These are phyloP conservation scores for Erythrolamprus reginae DNA, from an alignment of 2,113 vertebrate species.

Conservation along the genomic window DNA sequence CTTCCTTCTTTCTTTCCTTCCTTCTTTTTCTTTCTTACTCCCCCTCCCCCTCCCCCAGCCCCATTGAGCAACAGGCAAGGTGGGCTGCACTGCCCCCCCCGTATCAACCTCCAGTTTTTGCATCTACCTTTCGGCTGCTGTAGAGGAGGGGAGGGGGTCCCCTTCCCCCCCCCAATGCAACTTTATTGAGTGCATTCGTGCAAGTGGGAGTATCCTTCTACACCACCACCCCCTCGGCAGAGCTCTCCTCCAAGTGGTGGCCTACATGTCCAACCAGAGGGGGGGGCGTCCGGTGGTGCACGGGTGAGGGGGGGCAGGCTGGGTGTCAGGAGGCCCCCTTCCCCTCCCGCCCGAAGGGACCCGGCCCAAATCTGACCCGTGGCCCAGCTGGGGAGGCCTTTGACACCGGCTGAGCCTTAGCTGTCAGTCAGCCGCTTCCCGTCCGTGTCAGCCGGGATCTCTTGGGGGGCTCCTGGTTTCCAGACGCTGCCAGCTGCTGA, in stretches of 20 bases:
- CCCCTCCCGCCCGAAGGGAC: neutral
- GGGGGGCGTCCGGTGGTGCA: neutral
- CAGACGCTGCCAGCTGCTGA: slow-evolving; percentile 6
- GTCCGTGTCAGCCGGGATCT: neutral
- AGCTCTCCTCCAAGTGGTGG: neutral
- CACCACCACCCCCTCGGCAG: neutral
- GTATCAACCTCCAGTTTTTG: neutral
- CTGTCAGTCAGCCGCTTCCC: slow-evolving; percentile 26
- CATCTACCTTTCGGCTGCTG: neutral
- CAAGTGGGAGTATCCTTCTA: neutral
- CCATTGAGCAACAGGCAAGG: neutral
- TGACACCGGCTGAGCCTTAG: neutral
- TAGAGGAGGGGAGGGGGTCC: neutral
- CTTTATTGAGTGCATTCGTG: too few relatives aligned
- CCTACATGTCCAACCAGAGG: neutral
- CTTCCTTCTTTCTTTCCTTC: too few relatives aligned
- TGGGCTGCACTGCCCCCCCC: neutral
- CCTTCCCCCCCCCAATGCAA: neutral
- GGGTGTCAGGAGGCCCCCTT: neutral
- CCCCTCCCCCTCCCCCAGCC: rapidly evolving
- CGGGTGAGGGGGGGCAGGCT: neutral
- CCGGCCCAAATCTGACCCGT: neutral
- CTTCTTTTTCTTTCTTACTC: too few relatives aligned
- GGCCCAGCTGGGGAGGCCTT: neutral
- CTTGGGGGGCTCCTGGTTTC: neutral